Evolutionary conservation across 2,113 vertebrate genomes (phyloP).

Genomic region (Fulmarus glacialis): DNA sequence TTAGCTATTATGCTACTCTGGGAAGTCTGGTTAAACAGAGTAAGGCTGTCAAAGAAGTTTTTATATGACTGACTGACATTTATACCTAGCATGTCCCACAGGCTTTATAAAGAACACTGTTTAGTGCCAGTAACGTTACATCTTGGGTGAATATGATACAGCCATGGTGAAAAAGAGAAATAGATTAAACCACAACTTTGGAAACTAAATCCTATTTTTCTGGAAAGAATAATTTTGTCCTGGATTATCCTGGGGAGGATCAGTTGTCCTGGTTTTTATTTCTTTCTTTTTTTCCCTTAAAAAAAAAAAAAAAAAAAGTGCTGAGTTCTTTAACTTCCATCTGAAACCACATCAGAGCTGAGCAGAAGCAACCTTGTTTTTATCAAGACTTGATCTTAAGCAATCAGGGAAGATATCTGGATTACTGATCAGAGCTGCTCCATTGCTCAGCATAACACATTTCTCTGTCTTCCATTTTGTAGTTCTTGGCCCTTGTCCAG

Average conservation of each 20-base stretch:
- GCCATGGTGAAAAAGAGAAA: neutral
- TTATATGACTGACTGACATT: neutral
- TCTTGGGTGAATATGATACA: neutral
- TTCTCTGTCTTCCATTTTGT: slow-evolving; percentile 29
- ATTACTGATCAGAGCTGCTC: slow-evolving; percentile 41
- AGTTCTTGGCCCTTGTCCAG: neutral
- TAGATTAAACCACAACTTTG: neutral
- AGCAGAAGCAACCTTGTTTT: slow-evolving; percentile 19
- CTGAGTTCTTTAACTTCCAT: slow-evolving; percentile 11
- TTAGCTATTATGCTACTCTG: neutral
- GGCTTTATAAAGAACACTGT: neutral
- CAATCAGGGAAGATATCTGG: slow-evolving; percentile 10
- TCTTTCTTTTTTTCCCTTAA: neutral
- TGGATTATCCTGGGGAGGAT: neutral
- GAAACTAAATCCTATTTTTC: neutral
- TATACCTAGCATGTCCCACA: neutral
- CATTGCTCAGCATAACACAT: neutral
- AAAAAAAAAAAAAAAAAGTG: neutral
- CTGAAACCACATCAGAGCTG: slow-evolving; percentile 50
- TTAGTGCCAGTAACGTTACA: neutral
- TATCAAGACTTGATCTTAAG: slow-evolving; percentile 37
- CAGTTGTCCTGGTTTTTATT: neutral
- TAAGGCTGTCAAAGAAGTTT: slow-evolving; percentile 7
- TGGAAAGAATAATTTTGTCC: slow-evolving; percentile 4
- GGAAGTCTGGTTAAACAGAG: neutral